Evolutionary conservation across 2,888 invertebrate species (phyloP).

Genomic region (Sarcophaga variegata): DNA sequence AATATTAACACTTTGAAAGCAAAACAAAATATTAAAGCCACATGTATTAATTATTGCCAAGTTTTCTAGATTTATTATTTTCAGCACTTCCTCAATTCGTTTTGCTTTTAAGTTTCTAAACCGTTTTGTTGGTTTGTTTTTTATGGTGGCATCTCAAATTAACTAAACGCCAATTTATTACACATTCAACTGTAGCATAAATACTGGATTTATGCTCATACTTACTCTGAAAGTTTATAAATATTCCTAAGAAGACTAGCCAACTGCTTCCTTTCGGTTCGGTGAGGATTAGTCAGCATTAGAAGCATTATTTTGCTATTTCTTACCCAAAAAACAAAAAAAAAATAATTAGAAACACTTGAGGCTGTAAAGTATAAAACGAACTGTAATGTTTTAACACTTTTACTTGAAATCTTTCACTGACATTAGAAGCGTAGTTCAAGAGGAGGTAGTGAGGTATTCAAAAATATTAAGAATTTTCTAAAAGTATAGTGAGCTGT

Average conservation of each 20-base stretch:
- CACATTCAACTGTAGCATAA: conserved; percentile 24
- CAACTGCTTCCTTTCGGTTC: conserved; percentile 42
- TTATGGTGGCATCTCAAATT: neutral
- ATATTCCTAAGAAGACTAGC: neutral
- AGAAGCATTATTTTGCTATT: neutral
- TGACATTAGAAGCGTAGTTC: conserved; percentile 22
- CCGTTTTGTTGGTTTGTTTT: neutral
- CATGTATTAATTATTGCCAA: conserved; percentile 9
- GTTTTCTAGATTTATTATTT: conserved; percentile 38
- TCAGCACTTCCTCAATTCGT: conserved; percentile 1
- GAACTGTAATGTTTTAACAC: conserved; percentile 33
- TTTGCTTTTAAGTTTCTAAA: neutral
- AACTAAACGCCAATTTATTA: conserved; percentile 36
- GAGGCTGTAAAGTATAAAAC: conserved; percentile 30
- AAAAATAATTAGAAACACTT: conserved; percentile 34
- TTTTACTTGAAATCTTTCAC: conserved; percentile 24
- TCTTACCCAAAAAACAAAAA: conserved; percentile 6
- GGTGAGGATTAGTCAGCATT: neutral
- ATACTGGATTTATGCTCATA: conserved; percentile 6
- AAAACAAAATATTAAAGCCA: conserved; percentile 56
- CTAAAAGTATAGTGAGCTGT: no score
- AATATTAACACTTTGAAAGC: neutral
- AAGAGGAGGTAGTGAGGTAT: neutral
- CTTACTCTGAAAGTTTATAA: conserved; percentile 1
- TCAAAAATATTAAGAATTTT: no score